These are phyloP conservation scores for Gandaritis pyraliata DNA, from an alignment of 2,888 invertebrate genomes.

Conservation along the genomic window DNA sequence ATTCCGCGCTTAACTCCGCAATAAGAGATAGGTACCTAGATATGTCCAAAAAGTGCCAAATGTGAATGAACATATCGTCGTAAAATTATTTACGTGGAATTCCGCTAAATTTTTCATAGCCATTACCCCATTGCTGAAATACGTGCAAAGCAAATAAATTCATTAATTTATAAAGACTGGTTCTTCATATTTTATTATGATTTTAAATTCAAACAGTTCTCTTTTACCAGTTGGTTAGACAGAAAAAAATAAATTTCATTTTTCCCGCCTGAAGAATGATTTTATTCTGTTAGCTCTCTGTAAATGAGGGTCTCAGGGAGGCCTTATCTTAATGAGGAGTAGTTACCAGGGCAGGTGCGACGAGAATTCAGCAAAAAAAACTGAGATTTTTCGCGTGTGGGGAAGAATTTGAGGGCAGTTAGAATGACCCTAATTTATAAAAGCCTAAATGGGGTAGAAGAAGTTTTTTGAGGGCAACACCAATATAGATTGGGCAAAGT, in stretches of 20 bases:
- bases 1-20: no score
- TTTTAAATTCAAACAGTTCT: not conserved
- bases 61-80: no score
- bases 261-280: slow-evolving; percentile 28
- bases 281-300: slow-evolving; percentile 50
- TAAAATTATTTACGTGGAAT: no score
- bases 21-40: no score
- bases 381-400: not conserved
- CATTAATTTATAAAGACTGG: no score
- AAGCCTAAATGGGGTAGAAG: not conserved
- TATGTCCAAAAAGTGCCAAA: no score
- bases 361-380: slow-evolving; percentile 8
- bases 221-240: not conserved
- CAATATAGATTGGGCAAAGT: no score
- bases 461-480: not conserved
- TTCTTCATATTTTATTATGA: no score
- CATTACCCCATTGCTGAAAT: no score
- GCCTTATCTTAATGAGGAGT: slow-evolving; percentile 49
- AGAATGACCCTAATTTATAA: slow-evolving; percentile 3
- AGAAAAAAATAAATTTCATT: slow-evolving; percentile 24
- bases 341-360: slow-evolving; percentile 25
- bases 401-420: not conserved
- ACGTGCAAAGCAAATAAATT: no score
- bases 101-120: no score
- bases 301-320: slow-evolving; percentile 49